Base-by-base conservation (phyloP, 2,888 invertebrate genomes). In the Diabrotica balteata region DNA sequence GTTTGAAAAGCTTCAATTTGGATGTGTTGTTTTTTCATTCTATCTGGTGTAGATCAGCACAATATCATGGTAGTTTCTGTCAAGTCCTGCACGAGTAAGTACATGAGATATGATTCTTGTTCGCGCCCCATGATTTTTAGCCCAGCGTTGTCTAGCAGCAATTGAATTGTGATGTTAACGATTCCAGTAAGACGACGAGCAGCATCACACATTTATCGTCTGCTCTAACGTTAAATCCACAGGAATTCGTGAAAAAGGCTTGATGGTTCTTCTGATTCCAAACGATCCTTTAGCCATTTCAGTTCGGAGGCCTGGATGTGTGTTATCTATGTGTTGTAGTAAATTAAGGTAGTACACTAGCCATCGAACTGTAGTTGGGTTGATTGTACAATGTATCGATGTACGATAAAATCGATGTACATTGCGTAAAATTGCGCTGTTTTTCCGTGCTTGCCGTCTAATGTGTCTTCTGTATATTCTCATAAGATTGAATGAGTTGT, bases 351-450 rank as follows among this genome's bases (percentile, higher is more conserved):
- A 69, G 43, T 62, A 58, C 32, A 68, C 63, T 51, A 69, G 59
- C 63, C 65, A 75, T 54, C 71, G 65, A n/a, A 51, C 58, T 57
- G 50, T 73, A 71, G 47, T 73, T 73, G 32, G 46, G 71, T 11
- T 77, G 75, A 72, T 75, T 78, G 44, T 60, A 72, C 63, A 57
- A 73, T 46, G 61, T 73, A 68, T 46, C 69, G 71, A 59, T 63
- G 63, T 68, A 69, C 67, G 58, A 71, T 59, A 51, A 74, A 72
- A 65, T 72, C 63, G 53, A 69, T 73, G 55, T 70, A 72, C 67
- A 71, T n/a, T n/a, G n/a, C n/a, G n/a, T n/a, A n/a, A n/a, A n/a
- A n/a, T n/a, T n/a, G n/a, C n/a, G n/a, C n/a, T n/a, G n/a, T n/a
- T n/a, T n/a, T n/a, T n/a, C n/a, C n/a, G n/a, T n/a, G n/a, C n/a